Conservation (phyloP, 2,113 vertebrate species). For the Onychostoma macrolepis region DNA sequence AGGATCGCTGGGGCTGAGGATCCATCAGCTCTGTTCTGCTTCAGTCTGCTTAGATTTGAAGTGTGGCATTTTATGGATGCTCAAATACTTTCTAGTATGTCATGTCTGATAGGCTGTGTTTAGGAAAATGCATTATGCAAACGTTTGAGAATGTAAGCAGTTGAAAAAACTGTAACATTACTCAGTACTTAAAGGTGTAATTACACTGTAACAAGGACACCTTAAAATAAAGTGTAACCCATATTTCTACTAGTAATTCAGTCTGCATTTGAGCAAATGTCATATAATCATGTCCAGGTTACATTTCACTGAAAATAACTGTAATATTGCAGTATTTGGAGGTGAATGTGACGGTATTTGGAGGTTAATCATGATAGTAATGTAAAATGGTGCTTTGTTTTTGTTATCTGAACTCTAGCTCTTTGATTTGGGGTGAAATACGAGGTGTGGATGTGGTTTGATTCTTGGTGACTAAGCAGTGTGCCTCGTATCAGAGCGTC, state of each 20-base stretch:
- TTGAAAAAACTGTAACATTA: too few species aligned
- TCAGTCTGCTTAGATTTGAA: not conserved
- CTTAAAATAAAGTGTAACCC: too few species aligned
- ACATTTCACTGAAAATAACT: not conserved
- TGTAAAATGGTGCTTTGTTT: not conserved
- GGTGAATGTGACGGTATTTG: too few species aligned
- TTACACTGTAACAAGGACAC: too few species aligned
- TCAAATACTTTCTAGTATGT: not conserved
- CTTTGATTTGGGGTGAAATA: too few species aligned
- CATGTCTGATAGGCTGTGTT: not conserved
- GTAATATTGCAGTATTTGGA: not conserved
- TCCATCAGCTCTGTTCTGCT: not conserved
- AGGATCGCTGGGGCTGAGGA: not conserved
- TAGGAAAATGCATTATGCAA: not conserved
- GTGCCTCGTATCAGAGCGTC: too few species aligned
- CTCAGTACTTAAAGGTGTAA: too few species aligned
- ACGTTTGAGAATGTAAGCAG: too few species aligned
- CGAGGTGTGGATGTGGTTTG: too few species aligned
- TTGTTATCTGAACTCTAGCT: not conserved
- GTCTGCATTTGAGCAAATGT: not conserved
- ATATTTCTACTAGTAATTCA: not conserved
- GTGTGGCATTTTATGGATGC: not conserved
- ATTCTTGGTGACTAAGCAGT: not conserved
- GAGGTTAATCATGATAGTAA: too few species aligned
- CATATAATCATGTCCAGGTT: not conserved